Percentiles rank a stretch among this genome's conserved stretches.
Conservation (phyloP, 2,797 vertebrate genomes). For the Rhodeus uyekii region DNA sequence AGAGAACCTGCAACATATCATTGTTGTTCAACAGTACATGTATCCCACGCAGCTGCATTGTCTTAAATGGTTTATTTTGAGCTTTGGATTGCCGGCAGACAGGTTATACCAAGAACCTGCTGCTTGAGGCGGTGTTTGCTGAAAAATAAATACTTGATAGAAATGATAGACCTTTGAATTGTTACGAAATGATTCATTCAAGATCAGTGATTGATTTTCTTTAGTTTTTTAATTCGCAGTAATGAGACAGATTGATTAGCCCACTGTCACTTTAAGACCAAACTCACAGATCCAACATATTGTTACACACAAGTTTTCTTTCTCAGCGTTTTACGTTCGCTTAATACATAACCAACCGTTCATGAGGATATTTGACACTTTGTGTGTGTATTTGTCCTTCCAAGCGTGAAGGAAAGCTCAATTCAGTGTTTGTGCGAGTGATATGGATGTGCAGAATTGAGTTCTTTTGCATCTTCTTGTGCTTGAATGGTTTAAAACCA, state of each 20-base stretch:
- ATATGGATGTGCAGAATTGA: neutral
- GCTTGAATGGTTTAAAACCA: neutral
- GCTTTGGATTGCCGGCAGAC: conserved; percentile 1
- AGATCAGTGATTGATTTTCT: too few species aligned
- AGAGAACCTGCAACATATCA: neutral
- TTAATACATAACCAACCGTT: neutral
- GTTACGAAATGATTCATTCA: too few species aligned
- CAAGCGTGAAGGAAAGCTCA: neutral
- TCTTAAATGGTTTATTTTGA: conserved; percentile 30
- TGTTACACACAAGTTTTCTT: too few species aligned
- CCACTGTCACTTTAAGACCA: too few species aligned
- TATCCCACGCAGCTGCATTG: neutral
- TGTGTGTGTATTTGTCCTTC: neutral
- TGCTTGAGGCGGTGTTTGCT: neutral
- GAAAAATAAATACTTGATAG: neutral
- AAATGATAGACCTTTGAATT: too few species aligned
- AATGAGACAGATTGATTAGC: too few species aligned
- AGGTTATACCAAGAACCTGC: neutral
- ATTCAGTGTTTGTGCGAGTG: too few species aligned
- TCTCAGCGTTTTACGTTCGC: neutral
- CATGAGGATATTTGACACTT: neutral
- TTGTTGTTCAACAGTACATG: neutral
- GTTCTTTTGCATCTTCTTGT: neutral
- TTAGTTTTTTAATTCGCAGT: too few species aligned
- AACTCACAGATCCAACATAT: too few species aligned